phyloP scores from a whole-genome alignment of 2,797 vertebrate species.

The Melanotaenia parkinsoni region DNA sequence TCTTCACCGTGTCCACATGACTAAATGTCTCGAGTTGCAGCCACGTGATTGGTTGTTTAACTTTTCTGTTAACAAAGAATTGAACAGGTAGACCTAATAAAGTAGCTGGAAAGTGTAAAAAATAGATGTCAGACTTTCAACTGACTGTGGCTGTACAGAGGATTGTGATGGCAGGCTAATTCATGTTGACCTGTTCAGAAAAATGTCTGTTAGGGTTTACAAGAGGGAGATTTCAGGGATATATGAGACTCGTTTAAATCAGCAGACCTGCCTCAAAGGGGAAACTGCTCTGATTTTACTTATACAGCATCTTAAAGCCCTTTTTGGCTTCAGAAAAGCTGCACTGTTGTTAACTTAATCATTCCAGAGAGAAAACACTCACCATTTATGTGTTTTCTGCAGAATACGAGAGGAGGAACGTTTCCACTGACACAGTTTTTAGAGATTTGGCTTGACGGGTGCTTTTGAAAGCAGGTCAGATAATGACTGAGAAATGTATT shows the following conservation, averaged over 20 bases:
- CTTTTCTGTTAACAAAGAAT: too few relatives aligned
- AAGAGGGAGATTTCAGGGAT: slow-evolving; percentile 1
- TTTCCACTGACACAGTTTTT: too few relatives aligned
- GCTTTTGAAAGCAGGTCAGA: not conserved
- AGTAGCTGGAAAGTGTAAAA: not conserved
- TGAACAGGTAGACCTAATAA: too few relatives aligned
- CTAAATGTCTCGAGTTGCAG: too few relatives aligned
- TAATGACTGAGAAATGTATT: not conserved
- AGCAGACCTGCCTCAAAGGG: slow-evolving; percentile 1
- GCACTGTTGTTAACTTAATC: not conserved
- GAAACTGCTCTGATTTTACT: slow-evolving; percentile 1
- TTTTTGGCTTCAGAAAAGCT: not conserved
- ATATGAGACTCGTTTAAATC: not conserved
- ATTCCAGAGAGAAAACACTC: not conserved
- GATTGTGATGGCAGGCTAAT: not conserved
- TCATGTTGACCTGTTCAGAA: not conserved
- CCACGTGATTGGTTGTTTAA: too few relatives aligned
- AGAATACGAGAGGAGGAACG: not conserved
- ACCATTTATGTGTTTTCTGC: not conserved
- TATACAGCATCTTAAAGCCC: not conserved
- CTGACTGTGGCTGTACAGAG: not conserved
- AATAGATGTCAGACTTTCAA: not conserved
- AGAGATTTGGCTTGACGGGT: not conserved
- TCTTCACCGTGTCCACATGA: too few relatives aligned
- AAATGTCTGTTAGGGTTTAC: not conserved